Evolutionary conservation across 2,888 invertebrate species (phyloP).

Genomic region (Stenchaetothrips biformis): DNA sequence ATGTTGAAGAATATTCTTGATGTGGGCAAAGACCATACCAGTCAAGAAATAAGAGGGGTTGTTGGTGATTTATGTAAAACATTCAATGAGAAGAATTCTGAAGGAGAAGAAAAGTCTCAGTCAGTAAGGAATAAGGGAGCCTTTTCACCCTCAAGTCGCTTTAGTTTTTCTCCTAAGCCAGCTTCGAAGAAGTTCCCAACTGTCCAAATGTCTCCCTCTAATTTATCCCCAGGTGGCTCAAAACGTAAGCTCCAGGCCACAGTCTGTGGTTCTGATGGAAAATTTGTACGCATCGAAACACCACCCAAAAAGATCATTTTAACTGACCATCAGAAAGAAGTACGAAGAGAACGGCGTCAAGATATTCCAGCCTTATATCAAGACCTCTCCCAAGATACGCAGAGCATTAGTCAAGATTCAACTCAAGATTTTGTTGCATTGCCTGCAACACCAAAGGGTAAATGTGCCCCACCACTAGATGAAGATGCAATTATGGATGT

Average conservation of each 20-base stretch:
- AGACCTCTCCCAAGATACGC: conserved; percentile 59
- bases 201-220: neutral
- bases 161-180: neutral
- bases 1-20: neutral
- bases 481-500: neutral
- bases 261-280: neutral
- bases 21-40: neutral
- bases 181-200: neutral
- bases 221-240: neutral
- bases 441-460: neutral
- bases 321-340: conserved; percentile 74
- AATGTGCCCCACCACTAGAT: neutral
- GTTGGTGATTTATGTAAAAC: neutral
- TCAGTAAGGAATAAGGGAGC: neutral
- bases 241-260: neutral
- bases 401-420: conserved; percentile 33
- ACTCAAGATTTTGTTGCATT: neutral
- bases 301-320: conserved; percentile 43
- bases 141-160: neutral
- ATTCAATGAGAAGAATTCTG: neutral
- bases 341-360: conserved; percentile 59
- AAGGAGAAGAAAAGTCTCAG: neutral
- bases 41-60: neutral
- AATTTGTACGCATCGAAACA: conserved; percentile 8
- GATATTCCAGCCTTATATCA: conserved; percentile 80